Base-by-base conservation (phyloP, 2,888 invertebrate genomes). In the Lasius platythorax region DNA sequence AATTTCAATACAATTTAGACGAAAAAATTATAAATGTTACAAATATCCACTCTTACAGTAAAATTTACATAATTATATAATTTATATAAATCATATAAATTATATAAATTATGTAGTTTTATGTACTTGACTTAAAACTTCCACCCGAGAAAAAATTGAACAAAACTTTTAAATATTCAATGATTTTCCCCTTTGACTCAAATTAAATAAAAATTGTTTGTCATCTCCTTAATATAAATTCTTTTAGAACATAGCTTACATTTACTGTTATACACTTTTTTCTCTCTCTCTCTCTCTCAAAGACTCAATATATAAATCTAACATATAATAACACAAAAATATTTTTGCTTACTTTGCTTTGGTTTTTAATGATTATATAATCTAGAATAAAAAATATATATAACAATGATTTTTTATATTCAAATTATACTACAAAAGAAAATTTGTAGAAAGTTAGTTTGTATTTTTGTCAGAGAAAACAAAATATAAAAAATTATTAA, bases 1-100 rank as follows among this genome's bases (percentile, higher is more conserved):
- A 33, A 56, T 53, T 33, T 18, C 18, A 23, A n/a, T 61, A 12
- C 30, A 68, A 79, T n/a, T 40, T 70, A 3, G 30, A 9, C 2
- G 12, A 43, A 64, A 12, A 56, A 43, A 50, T 75, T 85, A 56
- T 33, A 61, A 61, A 79, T 85, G 84, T 89, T 89, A 91, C 89
- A 88, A 89, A 89, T 87, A 84, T 91, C 87, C 91, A 91, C 70
- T 89, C 50, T n/a, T 53, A n/a, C 87, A 74, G 64, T 83, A 61
- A 74, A 83, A 46, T 46, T 74, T 84, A 75, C 72, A 88, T 85
- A 85, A 83, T 53, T 50, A 64, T 74, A 30, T 12, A 68, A 78
- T 64, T 82, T 56, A 53, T 64, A 9, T 76, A 23, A 18, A 15
- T 30, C 37, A 73, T 64, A 11, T 75, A 18, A 15, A 12, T 37